phyloP scores from a whole-genome alignment of 1,140 invertebrate species.

The Drosophila mayri region DNA sequence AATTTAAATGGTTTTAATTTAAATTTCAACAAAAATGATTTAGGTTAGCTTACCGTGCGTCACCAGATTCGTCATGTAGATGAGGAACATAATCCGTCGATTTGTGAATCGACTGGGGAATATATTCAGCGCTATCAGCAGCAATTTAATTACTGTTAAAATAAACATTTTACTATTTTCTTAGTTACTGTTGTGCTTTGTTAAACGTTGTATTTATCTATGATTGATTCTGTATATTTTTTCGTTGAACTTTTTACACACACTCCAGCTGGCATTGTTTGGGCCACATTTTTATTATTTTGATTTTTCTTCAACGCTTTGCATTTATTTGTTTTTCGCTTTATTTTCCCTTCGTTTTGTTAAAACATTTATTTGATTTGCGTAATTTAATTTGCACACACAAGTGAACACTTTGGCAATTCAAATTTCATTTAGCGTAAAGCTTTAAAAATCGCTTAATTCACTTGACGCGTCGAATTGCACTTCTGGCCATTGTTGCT shows the following conservation, averaged over 20 bases:
- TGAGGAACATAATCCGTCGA: constrained; percentile 83
- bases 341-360: constrained; percentile 32
- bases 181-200: constrained; percentile 23
- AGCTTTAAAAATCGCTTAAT: constrained; percentile 83
- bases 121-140: constrained; percentile 84
- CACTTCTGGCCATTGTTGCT: constrained; percentile 34
- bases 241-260: constrained; percentile 56
- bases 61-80: constrained; percentile 83
- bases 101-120: constrained; percentile 84
- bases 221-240: constrained; percentile 7
- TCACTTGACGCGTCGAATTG: constrained; percentile 75
- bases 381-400: constrained; percentile 81
- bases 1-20: not conserved
- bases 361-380: constrained; percentile 79
- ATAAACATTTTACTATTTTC: constrained; percentile 77
- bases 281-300: constrained; percentile 38
- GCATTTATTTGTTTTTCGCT: constrained; percentile 28
- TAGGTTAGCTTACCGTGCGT: constrained; percentile 76
- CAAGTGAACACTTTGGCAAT: constrained; percentile 75
- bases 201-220: constrained; percentile 40
- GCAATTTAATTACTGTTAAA: constrained; percentile 83
- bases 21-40: not conserved
- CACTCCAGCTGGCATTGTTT: constrained; percentile 15
- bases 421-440: constrained; percentile 82
- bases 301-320: constrained; percentile 18